These are phyloP conservation scores for Centropyge bicolor DNA, from an alignment of 2,797 vertebrate genomes.

Conservation along the genomic window DNA sequence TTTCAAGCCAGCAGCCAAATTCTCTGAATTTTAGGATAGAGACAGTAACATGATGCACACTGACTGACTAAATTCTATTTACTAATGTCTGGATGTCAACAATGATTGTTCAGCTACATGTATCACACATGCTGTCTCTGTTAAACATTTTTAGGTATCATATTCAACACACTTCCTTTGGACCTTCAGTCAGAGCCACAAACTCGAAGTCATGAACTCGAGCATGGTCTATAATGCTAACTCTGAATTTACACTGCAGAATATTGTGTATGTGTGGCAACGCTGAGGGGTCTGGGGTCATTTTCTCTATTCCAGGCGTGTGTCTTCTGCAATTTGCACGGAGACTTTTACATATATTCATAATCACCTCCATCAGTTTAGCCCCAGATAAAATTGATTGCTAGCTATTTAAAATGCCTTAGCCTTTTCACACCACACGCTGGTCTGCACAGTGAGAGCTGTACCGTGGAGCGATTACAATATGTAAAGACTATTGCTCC, in stretches of 20 bases:
- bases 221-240: constrained; percentile 6
- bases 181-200: constrained; percentile 1
- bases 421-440: constrained; percentile 43
- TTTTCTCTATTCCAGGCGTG: constrained; percentile 20
- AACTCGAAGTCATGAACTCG: constrained; percentile 9
- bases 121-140: not conserved
- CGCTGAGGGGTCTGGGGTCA: constrained; percentile 1
- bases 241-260: not conserved
- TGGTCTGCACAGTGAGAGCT: constrained; percentile 25
- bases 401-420: constrained; percentile 44
- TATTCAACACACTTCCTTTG: not conserved
- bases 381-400: constrained; percentile 54
- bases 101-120: not conserved
- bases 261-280: constrained; percentile 16
- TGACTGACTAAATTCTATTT: not conserved
- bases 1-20: not conserved
- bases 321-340: constrained; percentile 51
- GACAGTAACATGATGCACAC: not conserved
- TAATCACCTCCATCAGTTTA: constrained; percentile 51
- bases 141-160: not conserved
- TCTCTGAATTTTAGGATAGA: not conserved
- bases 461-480: constrained; percentile 34
- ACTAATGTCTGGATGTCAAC: not conserved
- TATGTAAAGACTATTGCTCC: constrained; percentile 51
- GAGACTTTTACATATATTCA: constrained; percentile 49